Base-by-base conservation (phyloP, 30 jellyfish, hydroid and myxozoan species). In the Pelagia noctiluca region DNA sequence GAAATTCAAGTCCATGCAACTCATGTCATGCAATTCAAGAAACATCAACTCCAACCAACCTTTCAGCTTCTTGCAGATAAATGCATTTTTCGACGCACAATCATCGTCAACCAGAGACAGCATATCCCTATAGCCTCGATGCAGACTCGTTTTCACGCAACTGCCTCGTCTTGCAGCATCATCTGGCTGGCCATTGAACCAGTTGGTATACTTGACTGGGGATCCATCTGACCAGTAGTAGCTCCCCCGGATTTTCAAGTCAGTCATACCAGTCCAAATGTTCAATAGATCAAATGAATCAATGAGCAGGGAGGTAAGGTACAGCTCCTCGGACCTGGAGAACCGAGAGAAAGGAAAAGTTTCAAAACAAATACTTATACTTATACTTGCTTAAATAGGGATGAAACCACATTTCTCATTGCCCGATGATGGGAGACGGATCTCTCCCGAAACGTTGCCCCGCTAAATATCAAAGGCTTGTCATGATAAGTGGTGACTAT, bases 141-240 rank as follows among this genome's bases (percentile, higher is more conserved):
- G 42, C 65, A 75, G 78, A 28, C 88, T 69, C 12, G 94, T 74
- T 61, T 83, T 82, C 31, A 84, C 95, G 36, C 93, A 94, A 47
- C 93, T 83, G 50, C 96, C 96, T 21, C 83, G 85, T 49, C 97
- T 62, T 36, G 97, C 71, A 5, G 83, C 50, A 52, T 87, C 96
- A 50, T 94, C 97, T 23, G 99, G 99, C 66, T 94, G 99, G 36
- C 95, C 90, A 79, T 94, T 94, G 68, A n/a, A 76, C 97, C 97
- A 94, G 34, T 88, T 83, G 18, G 99, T 88, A 35, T 75, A 94
- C 19, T 71, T 80, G 18, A 85, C 89, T 2, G 80, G 80, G 28
- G 90, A 50, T 31, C 63, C 62, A 68, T 94, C 96, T n/a, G 92
- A 71, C 99, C 99, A 94, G 13, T 31, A 23, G 84, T 94, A 94